These are phyloP conservation scores for Acleris emargana DNA, from an alignment of 2,888 invertebrate species.

Conservation along the genomic window DNA sequence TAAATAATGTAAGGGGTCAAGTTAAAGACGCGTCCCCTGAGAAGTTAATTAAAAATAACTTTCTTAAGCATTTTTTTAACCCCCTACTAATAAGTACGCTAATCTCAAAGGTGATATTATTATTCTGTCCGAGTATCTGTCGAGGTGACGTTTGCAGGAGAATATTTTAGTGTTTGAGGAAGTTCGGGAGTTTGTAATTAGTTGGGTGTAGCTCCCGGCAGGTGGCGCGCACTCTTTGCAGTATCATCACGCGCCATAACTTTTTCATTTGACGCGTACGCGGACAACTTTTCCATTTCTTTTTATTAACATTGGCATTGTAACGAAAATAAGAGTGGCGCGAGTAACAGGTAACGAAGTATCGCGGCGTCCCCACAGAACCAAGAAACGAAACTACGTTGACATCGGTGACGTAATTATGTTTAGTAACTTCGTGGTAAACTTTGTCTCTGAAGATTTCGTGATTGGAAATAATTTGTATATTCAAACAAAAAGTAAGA, in stretches of 20 bases:
- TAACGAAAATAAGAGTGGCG: conserved; percentile 79
- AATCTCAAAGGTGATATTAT: conserved; percentile 47
- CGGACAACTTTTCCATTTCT: conserved; percentile 80
- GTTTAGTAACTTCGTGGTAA: background rate
- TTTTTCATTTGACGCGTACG: conserved; percentile 82
- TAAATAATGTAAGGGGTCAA: background rate
- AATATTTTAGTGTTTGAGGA: conserved; percentile 81
- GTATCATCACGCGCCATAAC: conserved; percentile 82
- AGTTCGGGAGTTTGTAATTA: conserved; percentile 80
- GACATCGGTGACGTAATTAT: background rate
- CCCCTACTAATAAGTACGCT: conserved; percentile 18
- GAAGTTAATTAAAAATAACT: conserved; percentile 17
- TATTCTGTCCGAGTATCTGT: conserved; percentile 65
- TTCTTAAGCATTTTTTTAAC: conserved; percentile 5
- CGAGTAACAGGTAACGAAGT: conserved; percentile 20
- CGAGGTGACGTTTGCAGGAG: conserved; percentile 79
- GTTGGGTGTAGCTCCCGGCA: conserved; percentile 69
- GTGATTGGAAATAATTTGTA: too few relatives aligned
- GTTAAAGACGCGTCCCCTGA: background rate
- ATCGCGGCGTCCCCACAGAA: conserved; percentile 13
- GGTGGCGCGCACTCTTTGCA: conserved; percentile 73
- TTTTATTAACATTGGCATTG: conserved; percentile 82
- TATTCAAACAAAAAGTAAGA: too few relatives aligned
- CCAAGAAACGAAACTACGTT: conserved; percentile 11
- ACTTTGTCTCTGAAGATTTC: too few relatives aligned